Percentiles rank a stretch among this genome's conserved stretches.
Evolutionary conservation across 2,888 invertebrate genomes (phyloP).

Genomic region (Drosophila melanosoma): DNA sequence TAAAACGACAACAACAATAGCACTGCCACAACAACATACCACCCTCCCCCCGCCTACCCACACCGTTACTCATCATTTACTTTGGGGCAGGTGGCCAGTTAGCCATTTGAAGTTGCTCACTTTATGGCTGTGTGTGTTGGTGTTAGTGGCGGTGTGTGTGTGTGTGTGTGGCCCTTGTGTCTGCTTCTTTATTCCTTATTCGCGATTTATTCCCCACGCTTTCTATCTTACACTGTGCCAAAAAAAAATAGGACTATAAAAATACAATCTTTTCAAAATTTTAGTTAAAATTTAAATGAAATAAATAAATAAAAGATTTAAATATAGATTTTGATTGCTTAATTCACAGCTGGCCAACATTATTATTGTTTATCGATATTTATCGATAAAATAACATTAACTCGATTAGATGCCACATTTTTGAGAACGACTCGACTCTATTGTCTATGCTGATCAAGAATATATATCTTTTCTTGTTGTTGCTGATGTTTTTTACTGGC

Average conservation of each 20-base stretch:
- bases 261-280: background rate
- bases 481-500: background rate
- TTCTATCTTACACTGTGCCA: background rate
- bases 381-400: background rate
- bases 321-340: too few relatives aligned
- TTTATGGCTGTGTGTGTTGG: constrained; percentile 26
- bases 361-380: background rate
- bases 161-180: constrained; percentile 19
- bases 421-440: background rate
- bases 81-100: constrained; percentile 30
- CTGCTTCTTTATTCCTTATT: background rate
- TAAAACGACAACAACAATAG: constrained; percentile 19
- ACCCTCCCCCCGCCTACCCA: too few relatives aligned
- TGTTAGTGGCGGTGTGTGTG: background rate
- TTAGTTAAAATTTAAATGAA: too few relatives aligned
- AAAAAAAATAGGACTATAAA: background rate
- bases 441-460: background rate
- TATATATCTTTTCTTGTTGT: background rate
- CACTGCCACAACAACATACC: background rate
- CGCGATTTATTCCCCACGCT: background rate
- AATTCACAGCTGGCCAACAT: too few relatives aligned
- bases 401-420: background rate
- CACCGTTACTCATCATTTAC: background rate
- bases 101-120: constrained; percentile 55
- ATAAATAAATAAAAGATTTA: too few relatives aligned